A percentile compares a stretch with the other conserved stretches of the same genome.
Evolutionary conservation across 2,113 vertebrate species (phyloP).

Genomic region (Taurulus bubalis): DNA sequence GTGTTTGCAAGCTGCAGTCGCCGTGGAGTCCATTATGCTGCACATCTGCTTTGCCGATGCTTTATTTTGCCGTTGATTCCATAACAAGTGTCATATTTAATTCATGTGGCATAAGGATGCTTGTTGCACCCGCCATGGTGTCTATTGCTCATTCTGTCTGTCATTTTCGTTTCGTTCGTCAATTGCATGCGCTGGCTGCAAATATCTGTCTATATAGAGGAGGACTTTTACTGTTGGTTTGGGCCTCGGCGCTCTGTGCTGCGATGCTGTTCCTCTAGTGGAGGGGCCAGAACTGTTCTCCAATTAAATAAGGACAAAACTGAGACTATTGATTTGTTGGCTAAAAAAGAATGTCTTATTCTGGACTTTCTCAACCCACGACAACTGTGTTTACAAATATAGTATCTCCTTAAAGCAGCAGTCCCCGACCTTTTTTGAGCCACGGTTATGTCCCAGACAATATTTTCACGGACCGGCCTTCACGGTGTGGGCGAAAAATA

Average conservation of each 20-base stretch:
- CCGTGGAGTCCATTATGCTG: background rate
- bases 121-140: background rate
- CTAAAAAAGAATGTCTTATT: background rate
- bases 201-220: background rate
- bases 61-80: background rate
- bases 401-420: too few relatives aligned
- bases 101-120: background rate
- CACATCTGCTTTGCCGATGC: background rate
- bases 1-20: too few relatives aligned
- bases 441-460: too few relatives aligned
- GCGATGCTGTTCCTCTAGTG: background rate
- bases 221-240: background rate
- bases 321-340: background rate
- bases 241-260: background rate
- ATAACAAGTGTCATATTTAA: background rate
- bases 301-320: background rate
- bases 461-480: too few relatives aligned
- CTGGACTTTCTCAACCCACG: too few relatives aligned
- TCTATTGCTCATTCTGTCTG: background rate
- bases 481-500: too few relatives aligned
- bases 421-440: too few relatives aligned
- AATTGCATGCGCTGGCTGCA: background rate
- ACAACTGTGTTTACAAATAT: too few relatives aligned
- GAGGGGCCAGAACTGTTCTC: background rate
- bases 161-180: background rate